These are phyloP conservation scores for Stegana nigrithorax DNA, from an alignment of 2,888 invertebrate species.

Conservation along the genomic window DNA sequence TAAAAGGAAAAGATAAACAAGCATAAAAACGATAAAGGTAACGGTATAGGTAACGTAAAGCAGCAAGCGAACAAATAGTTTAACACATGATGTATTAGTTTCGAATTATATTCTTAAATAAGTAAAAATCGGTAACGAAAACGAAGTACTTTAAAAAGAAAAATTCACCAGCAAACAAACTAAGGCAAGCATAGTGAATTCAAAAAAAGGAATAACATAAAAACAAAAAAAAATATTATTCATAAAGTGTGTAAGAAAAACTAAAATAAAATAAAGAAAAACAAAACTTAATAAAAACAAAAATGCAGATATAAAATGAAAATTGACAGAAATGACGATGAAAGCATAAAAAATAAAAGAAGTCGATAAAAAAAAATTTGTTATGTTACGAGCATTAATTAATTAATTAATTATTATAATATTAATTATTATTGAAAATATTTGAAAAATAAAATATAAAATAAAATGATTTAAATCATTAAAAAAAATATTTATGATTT, in stretches of 20 bases:
- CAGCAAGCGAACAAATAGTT: conserved; percentile 35
- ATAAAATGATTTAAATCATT: conserved; percentile 55
- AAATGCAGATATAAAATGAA: conserved; percentile 7
- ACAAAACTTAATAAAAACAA: neutral
- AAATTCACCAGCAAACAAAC: conserved; percentile 23
- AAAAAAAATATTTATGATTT: too few relatives aligned
- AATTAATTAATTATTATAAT: conserved; percentile 60
- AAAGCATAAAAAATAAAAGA: neutral
- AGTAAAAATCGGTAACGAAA: neutral
- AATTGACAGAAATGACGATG: conserved; percentile 5
- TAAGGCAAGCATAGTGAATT: conserved; percentile 28
- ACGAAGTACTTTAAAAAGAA: conserved; percentile 21
- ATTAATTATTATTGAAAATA: conserved; percentile 62
- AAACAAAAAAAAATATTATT: conserved; percentile 14
- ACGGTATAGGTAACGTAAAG: neutral
- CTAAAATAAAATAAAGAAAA: neutral
- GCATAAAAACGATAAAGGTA: too few relatives aligned
- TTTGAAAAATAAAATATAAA: conserved; percentile 53
- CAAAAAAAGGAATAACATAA: conserved; percentile 9
- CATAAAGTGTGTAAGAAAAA: conserved; percentile 3
- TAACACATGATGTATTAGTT: conserved; percentile 43
- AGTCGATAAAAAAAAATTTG: conserved; percentile 46
- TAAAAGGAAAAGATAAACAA: conserved; percentile 28
- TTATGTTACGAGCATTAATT: conserved; percentile 65
- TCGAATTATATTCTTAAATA: conserved; percentile 26